phyloP scores from a whole-genome alignment of 1,140 invertebrate species.

The Saxidomus purpurata region DNA sequence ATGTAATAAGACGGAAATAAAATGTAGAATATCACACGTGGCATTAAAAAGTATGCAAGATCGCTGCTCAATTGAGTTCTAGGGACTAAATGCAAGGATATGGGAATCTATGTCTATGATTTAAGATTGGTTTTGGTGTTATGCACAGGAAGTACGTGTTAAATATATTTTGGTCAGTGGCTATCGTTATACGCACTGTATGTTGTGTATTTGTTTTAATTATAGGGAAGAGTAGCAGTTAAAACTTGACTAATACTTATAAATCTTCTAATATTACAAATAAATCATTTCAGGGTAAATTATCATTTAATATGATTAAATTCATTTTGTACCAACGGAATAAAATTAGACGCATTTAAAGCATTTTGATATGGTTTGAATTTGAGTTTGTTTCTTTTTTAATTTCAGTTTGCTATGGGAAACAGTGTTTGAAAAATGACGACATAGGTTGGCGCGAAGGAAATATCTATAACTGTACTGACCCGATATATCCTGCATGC shows the following conservation, averaged over 20 bases:
- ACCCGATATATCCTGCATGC: slow-evolving; percentile 34
- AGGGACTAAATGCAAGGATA: background rate
- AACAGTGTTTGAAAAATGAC: slow-evolving; percentile 48
- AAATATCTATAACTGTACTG: slow-evolving; percentile 47
- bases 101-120: background rate
- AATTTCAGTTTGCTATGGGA: slow-evolving; percentile 23
- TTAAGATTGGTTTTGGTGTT: background rate
- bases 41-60: background rate
- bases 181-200: too few species aligned
- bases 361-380: too few species aligned
- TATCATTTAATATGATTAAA: background rate
- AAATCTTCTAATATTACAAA: background rate
- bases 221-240: background rate
- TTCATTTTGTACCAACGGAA: background rate
- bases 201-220: background rate
- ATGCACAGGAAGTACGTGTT: background rate
- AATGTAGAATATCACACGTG: background rate
- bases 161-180: background rate
- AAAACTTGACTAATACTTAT: background rate
- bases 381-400: background rate
- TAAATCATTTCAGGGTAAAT: background rate
- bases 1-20: background rate
- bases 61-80: background rate
- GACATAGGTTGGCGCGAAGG: slow-evolving; percentile 51
- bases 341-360: background rate